phyloP scores from a whole-genome alignment of 2,888 invertebrate species.

The Ornithoptera priamus region DNA sequence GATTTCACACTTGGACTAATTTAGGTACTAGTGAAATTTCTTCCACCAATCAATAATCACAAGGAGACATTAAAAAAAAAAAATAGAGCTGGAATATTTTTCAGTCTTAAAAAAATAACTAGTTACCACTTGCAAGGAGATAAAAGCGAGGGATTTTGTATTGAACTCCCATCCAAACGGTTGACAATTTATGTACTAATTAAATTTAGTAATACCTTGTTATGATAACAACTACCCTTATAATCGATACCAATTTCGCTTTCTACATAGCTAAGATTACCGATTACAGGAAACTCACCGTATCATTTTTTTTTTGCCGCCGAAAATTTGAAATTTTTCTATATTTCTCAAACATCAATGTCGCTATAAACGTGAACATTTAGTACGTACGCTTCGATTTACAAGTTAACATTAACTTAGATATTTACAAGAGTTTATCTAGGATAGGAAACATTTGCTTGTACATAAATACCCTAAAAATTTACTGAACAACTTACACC shows the following conservation, averaged over 20 bases:
- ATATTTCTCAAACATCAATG: conserved; percentile 52
- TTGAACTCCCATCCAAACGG: conserved; percentile 45
- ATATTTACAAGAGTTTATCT: conserved; percentile 72
- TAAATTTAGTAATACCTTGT: conserved; percentile 65
- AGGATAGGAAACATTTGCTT: conserved; percentile 78
- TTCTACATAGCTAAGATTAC: conserved; percentile 71
- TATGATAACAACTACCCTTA: conserved; percentile 70
- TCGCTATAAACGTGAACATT: conserved; percentile 73
- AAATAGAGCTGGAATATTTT: conserved; percentile 70
- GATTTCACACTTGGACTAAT: conserved; percentile 76
- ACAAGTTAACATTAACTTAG: conserved; percentile 65
- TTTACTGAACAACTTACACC: conserved; percentile 69
- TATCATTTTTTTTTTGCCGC: conserved; percentile 36
- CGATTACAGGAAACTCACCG: conserved; percentile 79
- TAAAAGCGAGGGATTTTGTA: conserved; percentile 46
- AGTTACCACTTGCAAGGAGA: conserved; percentile 51
- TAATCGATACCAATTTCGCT: conserved; percentile 68
- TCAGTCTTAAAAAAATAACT: conserved; percentile 78
- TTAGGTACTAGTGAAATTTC: conserved; percentile 66
- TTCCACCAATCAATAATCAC: conserved; percentile 53
- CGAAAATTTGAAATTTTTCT: conserved; percentile 42
- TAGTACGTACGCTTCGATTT: conserved; percentile 76
- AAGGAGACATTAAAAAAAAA: conserved; percentile 61
- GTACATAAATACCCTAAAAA: conserved; percentile 68
- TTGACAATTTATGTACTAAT: conserved; percentile 62